Evolutionary conservation across 64 coral and sea anemone species (phyloP).

Genomic region (Pachyseris speciosa): DNA sequence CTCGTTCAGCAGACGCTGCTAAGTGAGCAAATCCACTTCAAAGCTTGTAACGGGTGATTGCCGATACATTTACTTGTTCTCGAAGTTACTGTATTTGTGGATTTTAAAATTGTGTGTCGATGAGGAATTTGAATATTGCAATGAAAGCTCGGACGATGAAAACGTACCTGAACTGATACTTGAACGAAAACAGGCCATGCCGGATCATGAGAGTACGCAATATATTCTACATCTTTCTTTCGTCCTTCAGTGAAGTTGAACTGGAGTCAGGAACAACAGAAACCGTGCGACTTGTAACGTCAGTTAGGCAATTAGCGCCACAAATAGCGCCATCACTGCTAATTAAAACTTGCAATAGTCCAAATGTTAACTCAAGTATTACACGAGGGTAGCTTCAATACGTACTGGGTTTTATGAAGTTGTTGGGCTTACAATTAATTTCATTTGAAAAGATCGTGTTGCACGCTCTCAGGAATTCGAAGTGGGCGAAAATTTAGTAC

Average conservation of each 20-base stretch:
- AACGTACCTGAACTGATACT: background rate
- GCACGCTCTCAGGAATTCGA: constrained; percentile 14
- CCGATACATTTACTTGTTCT: background rate
- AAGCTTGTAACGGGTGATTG: background rate
- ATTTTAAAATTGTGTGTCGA: background rate
- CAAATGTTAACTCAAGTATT: background rate
- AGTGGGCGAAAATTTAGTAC: background rate
- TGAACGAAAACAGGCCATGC: background rate
- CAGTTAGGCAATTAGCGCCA: background rate
- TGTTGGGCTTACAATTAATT: constrained; percentile 7
- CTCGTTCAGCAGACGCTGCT: background rate
- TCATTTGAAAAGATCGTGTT: background rate
- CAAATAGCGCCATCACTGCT: background rate
- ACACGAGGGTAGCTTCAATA: background rate
- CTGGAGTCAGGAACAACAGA: background rate
- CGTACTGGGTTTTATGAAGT: background rate
- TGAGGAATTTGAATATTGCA: background rate
- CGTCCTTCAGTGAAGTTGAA: background rate
- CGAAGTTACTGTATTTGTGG: background rate
- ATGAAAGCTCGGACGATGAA: background rate
- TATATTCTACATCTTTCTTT: background rate
- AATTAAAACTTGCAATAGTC: background rate
- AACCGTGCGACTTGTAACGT: background rate
- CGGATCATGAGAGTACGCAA: background rate
- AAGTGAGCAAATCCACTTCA: background rate